Base-by-base conservation (phyloP, 2,888 invertebrate genomes). In the Erynnis tages region DNA sequence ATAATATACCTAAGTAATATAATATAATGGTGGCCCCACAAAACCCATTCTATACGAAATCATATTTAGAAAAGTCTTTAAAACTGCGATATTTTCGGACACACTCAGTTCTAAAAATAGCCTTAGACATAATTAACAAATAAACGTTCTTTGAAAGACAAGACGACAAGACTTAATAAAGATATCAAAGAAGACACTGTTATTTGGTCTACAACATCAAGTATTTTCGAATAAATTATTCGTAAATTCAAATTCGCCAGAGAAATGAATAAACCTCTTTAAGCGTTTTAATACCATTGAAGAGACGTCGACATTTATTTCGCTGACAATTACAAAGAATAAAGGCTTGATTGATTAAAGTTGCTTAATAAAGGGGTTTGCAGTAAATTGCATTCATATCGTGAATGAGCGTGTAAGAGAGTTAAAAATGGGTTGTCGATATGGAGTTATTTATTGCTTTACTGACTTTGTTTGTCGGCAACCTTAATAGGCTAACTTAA, bases 301-400 rank as follows among this genome's bases (percentile, higher is more conserved):
- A 30, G 43, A 19, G 40, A 13, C 13, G 41, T 11, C 25, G 43
- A 29, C 43, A 43, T 29, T 43, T 43, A 43, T 43, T 43, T 27
- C 41, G 41, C 27, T 29, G 29, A 43, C 29, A 43, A 43, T 43
- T n/a, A 27, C 19, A 17, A 43, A 43, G 13, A 13, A 38, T 30
- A 43, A 41, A 30, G 30, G 30, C 4, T 41, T 43, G 43, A 43
- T 43, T 43, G 43, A 43, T 43, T 43, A 43, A 30, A 29, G 8
- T 30, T 30, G 19, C 30, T 30, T 29, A 30, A 19, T 43, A 43
- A 43, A 43, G 43, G 30, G 43, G 11, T 11, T 43, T 30, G 30
- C 19, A 30, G 30, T 43, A 43, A 43, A 43, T 41, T 41, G 27
- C 14, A 25, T 41, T 41, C 14, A 25, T 29, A 17, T 10, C 27